These are phyloP conservation scores for Thermophis baileyi DNA, from an alignment of 2,113 vertebrate genomes.

Conservation along the genomic window DNA sequence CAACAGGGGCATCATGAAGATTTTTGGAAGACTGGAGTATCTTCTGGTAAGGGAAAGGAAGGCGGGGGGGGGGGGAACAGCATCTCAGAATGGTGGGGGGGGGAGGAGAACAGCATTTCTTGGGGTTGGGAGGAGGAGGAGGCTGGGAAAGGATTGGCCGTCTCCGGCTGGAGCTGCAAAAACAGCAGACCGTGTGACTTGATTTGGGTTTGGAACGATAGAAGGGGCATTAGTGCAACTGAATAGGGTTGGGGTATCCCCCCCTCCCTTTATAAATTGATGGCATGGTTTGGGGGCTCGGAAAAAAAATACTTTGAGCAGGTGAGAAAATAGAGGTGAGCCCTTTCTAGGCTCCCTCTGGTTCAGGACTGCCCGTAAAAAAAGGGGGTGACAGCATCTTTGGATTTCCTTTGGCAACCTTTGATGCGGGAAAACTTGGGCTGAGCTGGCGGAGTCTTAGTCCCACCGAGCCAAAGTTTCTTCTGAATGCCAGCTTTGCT, in stretches of 20 bases:
- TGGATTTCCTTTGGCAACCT: background rate
- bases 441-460: background rate
- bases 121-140: background rate
- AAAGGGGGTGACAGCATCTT: background rate
- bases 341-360: background rate
- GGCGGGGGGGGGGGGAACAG: background rate
- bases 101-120: background rate
- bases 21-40: constrained; percentile 74
- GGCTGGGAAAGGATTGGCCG: background rate
- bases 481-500: background rate
- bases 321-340: background rate
- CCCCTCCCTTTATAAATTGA: background rate
- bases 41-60: constrained; percentile 74
- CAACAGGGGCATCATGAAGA: constrained; percentile 71
- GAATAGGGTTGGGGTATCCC: background rate
- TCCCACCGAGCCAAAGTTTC: background rate
- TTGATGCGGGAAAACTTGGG: background rate
- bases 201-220: background rate
- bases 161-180: background rate
- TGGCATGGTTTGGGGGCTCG: background rate
- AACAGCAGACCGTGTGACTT: fast-evolving
- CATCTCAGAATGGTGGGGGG: background rate
- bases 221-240: background rate
- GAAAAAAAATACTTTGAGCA: background rate
- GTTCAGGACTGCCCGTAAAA: background rate